These are phyloP conservation scores for Halisarca cf. caerulea DNA, from an alignment of 37 sponge, comb jelly and placozoan genomes.

Conservation along the genomic window DNA sequence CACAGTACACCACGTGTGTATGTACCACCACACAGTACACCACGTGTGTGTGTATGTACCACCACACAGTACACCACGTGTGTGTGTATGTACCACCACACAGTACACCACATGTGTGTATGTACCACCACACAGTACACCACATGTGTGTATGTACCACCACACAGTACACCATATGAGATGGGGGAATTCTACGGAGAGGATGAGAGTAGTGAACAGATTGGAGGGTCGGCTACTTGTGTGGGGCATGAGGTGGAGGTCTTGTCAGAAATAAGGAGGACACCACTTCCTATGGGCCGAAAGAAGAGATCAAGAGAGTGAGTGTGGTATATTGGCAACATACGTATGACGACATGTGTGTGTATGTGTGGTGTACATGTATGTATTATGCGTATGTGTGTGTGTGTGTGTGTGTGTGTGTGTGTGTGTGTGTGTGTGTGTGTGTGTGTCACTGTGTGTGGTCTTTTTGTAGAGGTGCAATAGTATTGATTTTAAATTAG, in stretches of 20 bases:
- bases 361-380: too few species aligned
- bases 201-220: not conserved
- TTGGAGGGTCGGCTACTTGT: not conserved
- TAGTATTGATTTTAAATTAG: too few species aligned
- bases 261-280: not conserved
- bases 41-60: slow-evolving; percentile 10
- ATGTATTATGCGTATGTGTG: too few species aligned
- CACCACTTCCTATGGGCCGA: slow-evolving; percentile 22
- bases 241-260: not conserved
- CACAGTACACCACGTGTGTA: too few species aligned
- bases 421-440: too few species aligned
- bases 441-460: too few species aligned
- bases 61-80: not conserved
- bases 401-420: too few species aligned
- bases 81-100: not conserved
- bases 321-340: not conserved
- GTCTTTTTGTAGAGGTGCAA: too few species aligned
- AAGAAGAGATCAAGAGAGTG: slow-evolving; percentile 11
- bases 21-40: too few species aligned
- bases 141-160: not conserved
- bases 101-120: not conserved
- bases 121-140: not conserved
- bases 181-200: slow-evolving; percentile 12
- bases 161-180: not conserved
- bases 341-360: too few species aligned